A percentile compares a stretch with the other conserved stretches of the same genome.
phyloP scores from a whole-genome alignment of 2,888 invertebrate species.

The Minunthozetes semirufus region DNA sequence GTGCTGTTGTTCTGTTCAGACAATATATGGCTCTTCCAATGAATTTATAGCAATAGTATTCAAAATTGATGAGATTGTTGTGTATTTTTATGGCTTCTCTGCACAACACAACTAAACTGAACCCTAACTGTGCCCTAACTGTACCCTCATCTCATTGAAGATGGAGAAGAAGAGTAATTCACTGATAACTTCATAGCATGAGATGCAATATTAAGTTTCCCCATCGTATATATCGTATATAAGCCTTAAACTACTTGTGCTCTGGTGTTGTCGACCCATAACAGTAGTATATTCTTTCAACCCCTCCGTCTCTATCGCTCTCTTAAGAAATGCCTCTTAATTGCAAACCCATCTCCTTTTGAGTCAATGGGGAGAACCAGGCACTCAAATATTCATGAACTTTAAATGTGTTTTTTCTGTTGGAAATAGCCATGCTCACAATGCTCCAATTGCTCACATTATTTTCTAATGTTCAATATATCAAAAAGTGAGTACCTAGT shows the following conservation, averaged over 20 bases:
- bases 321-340: constrained; percentile 13
- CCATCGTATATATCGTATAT: neutral
- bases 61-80: constrained; percentile 26
- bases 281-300: neutral
- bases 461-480: neutral
- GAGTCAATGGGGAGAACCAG: too few species aligned
- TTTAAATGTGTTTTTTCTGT: too few species aligned
- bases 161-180: neutral
- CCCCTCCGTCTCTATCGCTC: neutral
- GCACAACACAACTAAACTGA: neutral
- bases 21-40: constrained; percentile 6
- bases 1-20: neutral
- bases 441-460: neutral
- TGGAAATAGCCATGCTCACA: neutral
- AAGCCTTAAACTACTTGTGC: neutral
- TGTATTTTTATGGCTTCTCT: neutral
- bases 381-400: too few species aligned
- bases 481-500: neutral
- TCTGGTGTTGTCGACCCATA: neutral
- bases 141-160: neutral
- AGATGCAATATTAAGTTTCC: constrained; percentile 14
- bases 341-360: constrained; percentile 20
- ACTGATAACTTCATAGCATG: constrained; percentile 17
- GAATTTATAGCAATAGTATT: constrained; percentile 21
- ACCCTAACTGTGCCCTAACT: neutral